Conservation (phyloP, 2,113 vertebrate species). For the Ammodytes marinus region DNA sequence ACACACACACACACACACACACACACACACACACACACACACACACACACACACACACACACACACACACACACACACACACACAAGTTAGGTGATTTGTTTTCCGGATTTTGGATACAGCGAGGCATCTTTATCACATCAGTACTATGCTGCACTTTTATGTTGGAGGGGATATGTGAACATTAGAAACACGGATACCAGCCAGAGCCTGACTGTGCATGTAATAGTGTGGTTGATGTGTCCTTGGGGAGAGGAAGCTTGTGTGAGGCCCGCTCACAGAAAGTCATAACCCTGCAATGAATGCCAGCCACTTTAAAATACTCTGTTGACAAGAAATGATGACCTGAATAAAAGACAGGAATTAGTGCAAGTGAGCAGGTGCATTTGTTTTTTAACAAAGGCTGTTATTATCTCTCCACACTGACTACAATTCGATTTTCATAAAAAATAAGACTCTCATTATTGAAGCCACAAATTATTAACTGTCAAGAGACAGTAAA, state of each 20-base stretch:
- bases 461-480: constrained; percentile 8
- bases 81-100: not conserved
- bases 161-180: not conserved
- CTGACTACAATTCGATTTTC: constrained; percentile 31
- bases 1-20: not conserved
- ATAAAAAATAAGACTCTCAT: constrained; percentile 28
- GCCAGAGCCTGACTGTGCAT: constrained; percentile 52
- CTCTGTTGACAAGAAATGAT: constrained; percentile 47
- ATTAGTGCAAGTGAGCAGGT: constrained; percentile 32
- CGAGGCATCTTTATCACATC: not conserved
- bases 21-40: not conserved
- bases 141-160: not conserved
- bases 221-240: constrained; percentile 45
- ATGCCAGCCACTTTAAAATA: constrained; percentile 45
- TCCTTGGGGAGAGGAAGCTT: constrained; percentile 28
- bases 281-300: constrained; percentile 43
- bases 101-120: not conserved
- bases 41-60: not conserved
- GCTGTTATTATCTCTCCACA: constrained; percentile 24
- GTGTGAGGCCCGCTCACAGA: constrained; percentile 22
- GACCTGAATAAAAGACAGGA: constrained; percentile 34
- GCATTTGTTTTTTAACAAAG: not conserved
- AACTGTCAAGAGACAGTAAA: not conserved
- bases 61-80: not conserved
- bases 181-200: constrained; percentile 9